Conservation (phyloP, 1,140 invertebrate species). For the Leptinotarsa texana region DNA sequence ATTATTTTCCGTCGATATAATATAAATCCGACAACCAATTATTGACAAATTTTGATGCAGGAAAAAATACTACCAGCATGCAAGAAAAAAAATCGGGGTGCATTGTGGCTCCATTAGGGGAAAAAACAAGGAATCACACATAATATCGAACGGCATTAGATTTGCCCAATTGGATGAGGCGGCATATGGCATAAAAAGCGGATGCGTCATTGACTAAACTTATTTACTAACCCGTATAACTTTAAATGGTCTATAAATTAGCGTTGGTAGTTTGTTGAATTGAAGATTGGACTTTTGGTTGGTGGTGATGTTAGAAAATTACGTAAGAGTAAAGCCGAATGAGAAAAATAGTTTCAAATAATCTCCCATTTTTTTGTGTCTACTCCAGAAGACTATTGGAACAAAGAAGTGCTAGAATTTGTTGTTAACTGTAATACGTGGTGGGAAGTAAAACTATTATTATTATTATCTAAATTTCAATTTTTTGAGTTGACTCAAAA, state of each 20-base stretch:
- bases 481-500: no score
- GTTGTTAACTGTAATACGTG: no score
- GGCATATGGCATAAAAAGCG: conserved; percentile 12
- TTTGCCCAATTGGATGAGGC: conserved; percentile 16
- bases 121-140: conserved; percentile 12
- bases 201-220: conserved; percentile 17
- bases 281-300: not conserved
- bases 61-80: conserved; percentile 8
- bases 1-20: not conserved
- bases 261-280: conserved; percentile 11
- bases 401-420: no score
- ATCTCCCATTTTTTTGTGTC: no score
- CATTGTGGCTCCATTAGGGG: conserved; percentile 17
- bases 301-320: conserved; percentile 7
- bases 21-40: not conserved
- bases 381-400: no score
- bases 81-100: conserved; percentile 15
- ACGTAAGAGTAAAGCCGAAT: not conserved
- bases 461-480: no score
- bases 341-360: no score
- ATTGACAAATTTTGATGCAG: not conserved
- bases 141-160: conserved; percentile 14
- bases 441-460: no score
- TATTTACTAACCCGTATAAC: conserved; percentile 19
- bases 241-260: conserved; percentile 23